Evolutionary conservation across 2,888 invertebrate genomes (phyloP).

Genomic region (Petrophora chlorosata): DNA sequence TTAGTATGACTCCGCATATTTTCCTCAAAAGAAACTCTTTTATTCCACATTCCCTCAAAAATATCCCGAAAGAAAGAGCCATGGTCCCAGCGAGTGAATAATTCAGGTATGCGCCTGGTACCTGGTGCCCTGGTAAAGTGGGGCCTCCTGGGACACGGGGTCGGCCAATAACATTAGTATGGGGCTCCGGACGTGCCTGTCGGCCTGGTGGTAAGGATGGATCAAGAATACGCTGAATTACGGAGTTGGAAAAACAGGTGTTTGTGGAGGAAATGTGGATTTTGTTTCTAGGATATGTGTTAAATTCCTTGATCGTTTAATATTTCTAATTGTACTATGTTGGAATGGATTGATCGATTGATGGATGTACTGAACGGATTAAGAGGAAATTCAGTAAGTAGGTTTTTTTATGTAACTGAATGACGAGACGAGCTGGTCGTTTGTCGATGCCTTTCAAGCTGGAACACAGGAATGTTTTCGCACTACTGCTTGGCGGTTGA

Average conservation of each 20-base stretch:
- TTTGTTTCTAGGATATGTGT: no score
- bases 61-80: slow-evolving; percentile 18
- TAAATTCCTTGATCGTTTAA: no score
- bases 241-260: slow-evolving; percentile 24
- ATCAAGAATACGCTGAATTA: slow-evolving; percentile 7
- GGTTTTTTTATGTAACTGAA: no score
- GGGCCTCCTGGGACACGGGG: slow-evolving; percentile 26
- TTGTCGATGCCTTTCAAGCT: no score
- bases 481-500: no score
- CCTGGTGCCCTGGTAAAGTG: slow-evolving; percentile 21
- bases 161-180: slow-evolving; percentile 79
- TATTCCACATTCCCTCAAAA: slow-evolving; percentile 11
- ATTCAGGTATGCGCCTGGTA: slow-evolving; percentile 8
- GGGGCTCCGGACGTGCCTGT: slow-evolving; percentile 66
- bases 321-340: no score
- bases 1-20: no score
- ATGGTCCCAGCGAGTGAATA: slow-evolving; percentile 18
- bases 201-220: slow-evolving; percentile 53
- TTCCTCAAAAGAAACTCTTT: neutral
- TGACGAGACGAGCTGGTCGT: no score
- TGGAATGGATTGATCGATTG: no score
- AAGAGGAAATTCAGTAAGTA: no score
- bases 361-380: no score
- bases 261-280: neutral
- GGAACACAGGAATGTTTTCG: no score